Evolutionary conservation across 2,888 invertebrate species (phyloP).

Genomic region (Ochropleura plecta): DNA sequence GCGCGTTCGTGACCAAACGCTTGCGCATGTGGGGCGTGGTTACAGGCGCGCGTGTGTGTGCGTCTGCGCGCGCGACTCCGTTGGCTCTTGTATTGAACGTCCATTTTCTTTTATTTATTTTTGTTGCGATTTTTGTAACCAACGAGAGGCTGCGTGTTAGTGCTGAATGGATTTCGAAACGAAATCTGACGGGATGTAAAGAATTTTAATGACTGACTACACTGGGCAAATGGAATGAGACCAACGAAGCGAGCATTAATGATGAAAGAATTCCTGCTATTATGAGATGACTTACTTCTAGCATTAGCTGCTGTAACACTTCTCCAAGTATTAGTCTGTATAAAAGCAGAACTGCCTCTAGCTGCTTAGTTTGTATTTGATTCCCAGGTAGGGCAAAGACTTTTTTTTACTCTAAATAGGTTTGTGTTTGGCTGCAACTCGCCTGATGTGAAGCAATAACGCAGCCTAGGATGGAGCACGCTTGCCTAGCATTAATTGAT

Average conservation of each 20-base stretch:
- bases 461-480: too few species aligned
- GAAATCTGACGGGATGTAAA: slow-evolving; percentile 25
- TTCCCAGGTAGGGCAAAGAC: background rate
- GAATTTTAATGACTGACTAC: background rate
- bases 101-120: slow-evolving; percentile 50
- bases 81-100: slow-evolving; percentile 64
- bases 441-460: too few species aligned
- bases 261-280: background rate
- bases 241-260: background rate
- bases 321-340: background rate
- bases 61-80: slow-evolving; percentile 74
- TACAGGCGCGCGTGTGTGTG: slow-evolving; percentile 70
- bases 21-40: slow-evolving; percentile 79
- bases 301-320: background rate
- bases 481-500: too few species aligned
- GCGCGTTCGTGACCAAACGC: slow-evolving; percentile 84
- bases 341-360: background rate
- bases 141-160: slow-evolving; percentile 37
- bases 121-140: slow-evolving; percentile 51
- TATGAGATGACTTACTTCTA: background rate
- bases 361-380: background rate
- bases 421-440: too few species aligned
- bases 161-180: slow-evolving; percentile 41
- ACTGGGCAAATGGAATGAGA: background rate
- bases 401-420: too few species aligned